These are phyloP conservation scores for Porites rus DNA, from an alignment of 92 coral and sea anemone genomes.

Conservation along the genomic window DNA sequence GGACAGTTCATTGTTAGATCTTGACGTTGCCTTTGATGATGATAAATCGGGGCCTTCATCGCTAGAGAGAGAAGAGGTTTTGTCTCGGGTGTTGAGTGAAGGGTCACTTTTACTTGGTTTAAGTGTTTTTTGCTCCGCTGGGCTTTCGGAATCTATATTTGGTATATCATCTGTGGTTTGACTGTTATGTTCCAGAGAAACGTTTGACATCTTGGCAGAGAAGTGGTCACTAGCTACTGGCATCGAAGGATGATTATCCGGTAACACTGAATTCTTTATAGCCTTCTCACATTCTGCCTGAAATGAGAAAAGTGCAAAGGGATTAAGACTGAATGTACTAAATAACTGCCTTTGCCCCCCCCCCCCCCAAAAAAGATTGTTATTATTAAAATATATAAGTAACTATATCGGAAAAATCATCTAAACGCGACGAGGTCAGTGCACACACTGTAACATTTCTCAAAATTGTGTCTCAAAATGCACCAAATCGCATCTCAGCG, in stretches of 20 bases:
- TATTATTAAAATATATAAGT: too few relatives aligned
- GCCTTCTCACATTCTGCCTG: conserved; percentile 79
- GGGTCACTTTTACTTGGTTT: conserved; percentile 88
- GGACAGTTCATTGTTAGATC: conserved; percentile 74
- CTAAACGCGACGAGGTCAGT: too few relatives aligned
- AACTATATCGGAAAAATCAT: too few relatives aligned
- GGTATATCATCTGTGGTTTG: conserved; percentile 13
- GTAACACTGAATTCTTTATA: conserved; percentile 25
- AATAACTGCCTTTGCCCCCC: too few relatives aligned
- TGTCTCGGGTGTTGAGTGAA: conserved; percentile 62
- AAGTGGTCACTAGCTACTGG: conserved; percentile 66
- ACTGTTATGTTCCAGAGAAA: not conserved
- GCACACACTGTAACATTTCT: too few relatives aligned
- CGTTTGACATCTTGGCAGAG: conserved; percentile 1
- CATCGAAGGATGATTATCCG: conserved; percentile 36
- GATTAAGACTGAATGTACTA: too few relatives aligned
- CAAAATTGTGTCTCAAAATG: too few relatives aligned
- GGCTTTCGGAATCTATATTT: conserved; percentile 30
- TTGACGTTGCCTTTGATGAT: conserved; percentile 68
- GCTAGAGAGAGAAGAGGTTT: conserved; percentile 50
- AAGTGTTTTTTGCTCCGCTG: conserved; percentile 51
- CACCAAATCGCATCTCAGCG: too few relatives aligned
- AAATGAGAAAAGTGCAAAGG: not conserved
- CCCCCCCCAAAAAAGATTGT: too few relatives aligned
- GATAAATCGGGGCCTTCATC: conserved; percentile 35